Conservation (phyloP, 2,113 vertebrate genomes). For the Bungarus multicinctus region DNA sequence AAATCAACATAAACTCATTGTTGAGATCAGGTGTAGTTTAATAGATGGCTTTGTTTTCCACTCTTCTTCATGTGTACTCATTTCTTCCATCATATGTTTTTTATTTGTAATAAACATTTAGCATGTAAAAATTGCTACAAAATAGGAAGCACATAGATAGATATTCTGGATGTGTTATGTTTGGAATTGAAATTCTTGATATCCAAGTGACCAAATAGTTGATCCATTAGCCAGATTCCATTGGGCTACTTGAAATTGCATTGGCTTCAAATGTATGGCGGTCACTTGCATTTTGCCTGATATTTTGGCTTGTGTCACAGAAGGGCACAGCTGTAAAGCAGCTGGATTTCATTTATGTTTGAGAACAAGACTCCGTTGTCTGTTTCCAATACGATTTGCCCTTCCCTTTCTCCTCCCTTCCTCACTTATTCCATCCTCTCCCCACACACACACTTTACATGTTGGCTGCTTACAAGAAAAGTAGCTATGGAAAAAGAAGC, state of each 20-base stretch:
- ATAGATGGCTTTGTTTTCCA: background rate
- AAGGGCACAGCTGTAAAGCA: slow-evolving; percentile 67
- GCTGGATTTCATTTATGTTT: slow-evolving; percentile 70
- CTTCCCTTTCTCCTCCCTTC: slow-evolving; percentile 38
- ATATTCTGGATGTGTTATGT: background rate
- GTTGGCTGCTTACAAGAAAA: slow-evolving; percentile 49
- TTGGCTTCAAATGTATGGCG: slow-evolving; percentile 39
- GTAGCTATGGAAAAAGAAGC: slow-evolving; percentile 49
- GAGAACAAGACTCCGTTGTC: slow-evolving; percentile 73
- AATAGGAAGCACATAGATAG: background rate
- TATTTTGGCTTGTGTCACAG: slow-evolving; percentile 45
- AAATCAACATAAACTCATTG: background rate
- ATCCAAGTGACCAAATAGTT: slow-evolving; percentile 8
- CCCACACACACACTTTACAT: background rate
- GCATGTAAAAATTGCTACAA: background rate
- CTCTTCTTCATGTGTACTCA: background rate
- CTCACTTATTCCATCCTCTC: background rate
- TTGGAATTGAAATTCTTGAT: slow-evolving; percentile 15
- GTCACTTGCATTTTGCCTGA: slow-evolving; percentile 44
- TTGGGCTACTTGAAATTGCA: slow-evolving; percentile 37
- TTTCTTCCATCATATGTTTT: background rate
- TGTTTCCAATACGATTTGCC: slow-evolving; percentile 48
- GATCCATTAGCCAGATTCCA: background rate
- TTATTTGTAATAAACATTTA: background rate
- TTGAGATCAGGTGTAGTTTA: background rate